Evolutionary conservation across 35 echinoderm and acorn worm species (phyloP).

Genomic region (Eucidaris tribuloides): DNA sequence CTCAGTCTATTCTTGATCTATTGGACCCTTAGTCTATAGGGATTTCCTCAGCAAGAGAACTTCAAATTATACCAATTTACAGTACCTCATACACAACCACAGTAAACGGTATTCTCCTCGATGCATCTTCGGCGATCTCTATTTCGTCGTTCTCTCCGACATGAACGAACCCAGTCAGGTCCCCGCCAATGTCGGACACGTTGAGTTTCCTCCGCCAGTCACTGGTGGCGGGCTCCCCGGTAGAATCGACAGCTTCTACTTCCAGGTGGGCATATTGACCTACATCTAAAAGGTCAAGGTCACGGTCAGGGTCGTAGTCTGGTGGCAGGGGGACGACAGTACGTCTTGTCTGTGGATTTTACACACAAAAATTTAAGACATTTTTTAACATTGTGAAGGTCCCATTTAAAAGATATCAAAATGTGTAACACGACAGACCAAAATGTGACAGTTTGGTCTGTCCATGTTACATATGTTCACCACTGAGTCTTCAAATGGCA

Average conservation of each 20-base stretch:
- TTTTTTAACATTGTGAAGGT: too few relatives aligned
- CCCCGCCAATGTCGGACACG: conserved; percentile 46
- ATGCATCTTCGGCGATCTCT: conserved; percentile 21
- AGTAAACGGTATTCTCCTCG: conserved; percentile 56
- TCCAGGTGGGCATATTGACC: conserved; percentile 72
- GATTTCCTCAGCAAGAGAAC: background rate
- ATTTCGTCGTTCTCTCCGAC: conserved; percentile 47
- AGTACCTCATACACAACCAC: conserved; percentile 75
- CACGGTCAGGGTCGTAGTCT: conserved; percentile 43
- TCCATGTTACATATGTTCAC: too few relatives aligned
- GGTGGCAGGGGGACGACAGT: conserved; percentile 69
- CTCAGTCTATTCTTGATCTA: too few relatives aligned
- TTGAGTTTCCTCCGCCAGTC: conserved; percentile 8
- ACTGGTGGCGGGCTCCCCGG: conserved; percentile 12
- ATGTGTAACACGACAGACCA: too few relatives aligned
- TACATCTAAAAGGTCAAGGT: conserved; percentile 74
- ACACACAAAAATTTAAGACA: too few relatives aligned
- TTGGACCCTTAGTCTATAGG: too few relatives aligned
- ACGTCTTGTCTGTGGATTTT: conserved; percentile 47
- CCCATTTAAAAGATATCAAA: too few relatives aligned
- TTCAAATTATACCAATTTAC: background rate
- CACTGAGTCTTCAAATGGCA: too few relatives aligned
- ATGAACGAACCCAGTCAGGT: conserved; percentile 64
- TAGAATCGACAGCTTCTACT: conserved; percentile 63
- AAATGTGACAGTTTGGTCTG: too few relatives aligned